Evolutionary conservation across 2,888 invertebrate genomes (phyloP).

Genomic region (Amblyjoppa proteus): DNA sequence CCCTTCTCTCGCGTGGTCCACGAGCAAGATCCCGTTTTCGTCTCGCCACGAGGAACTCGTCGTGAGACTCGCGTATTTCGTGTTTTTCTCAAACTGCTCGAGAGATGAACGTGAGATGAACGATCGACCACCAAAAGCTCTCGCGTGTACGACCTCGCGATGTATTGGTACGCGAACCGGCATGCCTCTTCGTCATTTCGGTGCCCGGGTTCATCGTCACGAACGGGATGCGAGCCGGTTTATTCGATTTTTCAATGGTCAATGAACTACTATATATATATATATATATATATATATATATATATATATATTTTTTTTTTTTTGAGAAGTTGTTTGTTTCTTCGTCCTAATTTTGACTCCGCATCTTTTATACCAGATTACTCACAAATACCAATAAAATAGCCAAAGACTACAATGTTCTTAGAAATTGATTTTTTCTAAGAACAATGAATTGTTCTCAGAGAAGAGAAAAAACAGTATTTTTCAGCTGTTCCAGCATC

Average conservation of each 20-base stretch:
- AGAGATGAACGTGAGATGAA: not conserved
- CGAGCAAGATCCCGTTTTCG: constrained; percentile 43
- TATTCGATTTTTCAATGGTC: constrained; percentile 46
- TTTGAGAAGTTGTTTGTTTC: not conserved
- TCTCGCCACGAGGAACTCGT: not conserved
- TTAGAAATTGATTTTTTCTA: too few relatives aligned
- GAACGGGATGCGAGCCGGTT: constrained; percentile 22
- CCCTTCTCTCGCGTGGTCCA: not conserved
- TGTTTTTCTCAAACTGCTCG: constrained; percentile 42
- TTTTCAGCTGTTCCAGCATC: not conserved
- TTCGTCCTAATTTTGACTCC: not conserved
- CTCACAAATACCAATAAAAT: not conserved
- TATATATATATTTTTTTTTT: not conserved
- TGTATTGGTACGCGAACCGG: constrained; percentile 35
- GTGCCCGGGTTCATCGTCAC: constrained; percentile 35
- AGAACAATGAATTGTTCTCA: not conserved
- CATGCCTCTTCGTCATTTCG: constrained; percentile 38
- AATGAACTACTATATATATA: constrained; percentile 23
- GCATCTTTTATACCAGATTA: too few relatives aligned
- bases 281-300: not conserved
- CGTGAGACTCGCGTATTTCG: constrained; percentile 1
- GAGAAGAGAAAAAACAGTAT: not conserved
- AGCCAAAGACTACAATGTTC: not conserved
- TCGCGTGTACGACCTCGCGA: constrained; percentile 49
- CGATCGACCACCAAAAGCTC: constrained; percentile 46